These are phyloP conservation scores for Prionchulus punctatus DNA, from an alignment of 2,888 invertebrate genomes.

Conservation along the genomic window DNA sequence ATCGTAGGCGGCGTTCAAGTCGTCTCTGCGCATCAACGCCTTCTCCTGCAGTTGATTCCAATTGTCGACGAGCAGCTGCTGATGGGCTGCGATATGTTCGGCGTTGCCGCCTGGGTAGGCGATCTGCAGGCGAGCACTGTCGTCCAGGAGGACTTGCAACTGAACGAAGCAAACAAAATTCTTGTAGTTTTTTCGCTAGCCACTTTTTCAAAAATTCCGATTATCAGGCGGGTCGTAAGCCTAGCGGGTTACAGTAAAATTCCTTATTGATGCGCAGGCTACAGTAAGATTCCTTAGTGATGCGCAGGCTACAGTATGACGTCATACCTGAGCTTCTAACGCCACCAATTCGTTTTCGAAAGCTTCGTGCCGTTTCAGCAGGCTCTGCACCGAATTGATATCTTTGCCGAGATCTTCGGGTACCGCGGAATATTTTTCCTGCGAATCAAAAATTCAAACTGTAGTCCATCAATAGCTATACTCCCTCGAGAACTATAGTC, in stretches of 20 bases:
- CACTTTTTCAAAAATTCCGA: too few species aligned
- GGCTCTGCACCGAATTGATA: conserved; percentile 62
- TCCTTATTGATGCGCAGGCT: too few species aligned
- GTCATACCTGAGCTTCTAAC: conserved; percentile 72
- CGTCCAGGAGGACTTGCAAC: conserved; percentile 65
- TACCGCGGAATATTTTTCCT: conserved; percentile 66
- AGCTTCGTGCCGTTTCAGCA: conserved; percentile 71
- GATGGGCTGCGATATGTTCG: conserved; percentile 67
- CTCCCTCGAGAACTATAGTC: neutral
- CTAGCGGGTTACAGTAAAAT: too few species aligned
- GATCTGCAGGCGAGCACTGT: conserved; percentile 63
- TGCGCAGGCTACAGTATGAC: too few species aligned
- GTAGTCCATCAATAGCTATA: neutral
- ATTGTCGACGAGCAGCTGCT: conserved; percentile 63
- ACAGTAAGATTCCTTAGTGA: too few species aligned
- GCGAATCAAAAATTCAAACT: conserved; percentile 10
- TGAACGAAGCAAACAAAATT: conserved; percentile 15
- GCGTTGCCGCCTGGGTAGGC: conserved; percentile 81
- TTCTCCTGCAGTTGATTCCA: conserved; percentile 70
- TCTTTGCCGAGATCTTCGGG: conserved; percentile 61
- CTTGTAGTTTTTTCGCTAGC: too few species aligned
- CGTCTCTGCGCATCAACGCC: conserved; percentile 58
- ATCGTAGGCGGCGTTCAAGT: conserved; percentile 67
- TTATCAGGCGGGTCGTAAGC: too few species aligned
- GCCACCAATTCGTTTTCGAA: conserved; percentile 83